Evolutionary conservation across 2,113 vertebrate species (phyloP), one percentile per base, ranked within the genome.

Genomic region (Pao palembangensis): DNA sequence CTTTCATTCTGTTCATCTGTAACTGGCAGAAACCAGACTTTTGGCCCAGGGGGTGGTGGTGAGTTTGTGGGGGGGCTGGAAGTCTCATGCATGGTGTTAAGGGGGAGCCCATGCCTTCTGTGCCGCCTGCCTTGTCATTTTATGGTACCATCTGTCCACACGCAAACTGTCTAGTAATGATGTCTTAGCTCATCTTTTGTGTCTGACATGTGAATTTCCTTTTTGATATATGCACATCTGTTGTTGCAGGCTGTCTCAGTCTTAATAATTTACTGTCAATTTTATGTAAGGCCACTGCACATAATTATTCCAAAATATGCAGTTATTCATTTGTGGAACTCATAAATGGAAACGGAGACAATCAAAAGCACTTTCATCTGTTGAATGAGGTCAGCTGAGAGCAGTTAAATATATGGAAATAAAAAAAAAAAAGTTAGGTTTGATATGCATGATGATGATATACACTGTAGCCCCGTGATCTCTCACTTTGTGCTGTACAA

Each of bases 111-210:
- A 2, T 76, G 75, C 81, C 82, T 75, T 86, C 79, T 85, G 86
- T 83, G 73, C 74, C 61, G 80, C 72, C 78, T 79, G 81, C 86
- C 75, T 75, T 68, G 85, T 86, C 77, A 87, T 85, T 89, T 88
- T 83, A 85, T 78, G 77, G 79, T 65, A 72, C 88, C 88, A 89
- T 88, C 85, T 89, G 88, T 85, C 86, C 69, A 66, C 61, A 61
- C 73, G 82, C 73, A 81, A 89, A 81, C 81, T 50, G 56, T 87
- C 82, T 71, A 87, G 80, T 79, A 76, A 73, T 71, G 74, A 82
- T 68, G 64, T 84, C 69, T 76, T 20, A 68, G 73, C 75, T 64
- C 67, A 71, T 87, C 68, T 78, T 68, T 83, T 74, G 71, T 64
- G 25, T 62, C 41, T 28, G 61, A 66, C 76, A 58, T 15, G 64